Conservation (phyloP, 2,888 invertebrate species). For the Chrysopilus asiliformis region DNA sequence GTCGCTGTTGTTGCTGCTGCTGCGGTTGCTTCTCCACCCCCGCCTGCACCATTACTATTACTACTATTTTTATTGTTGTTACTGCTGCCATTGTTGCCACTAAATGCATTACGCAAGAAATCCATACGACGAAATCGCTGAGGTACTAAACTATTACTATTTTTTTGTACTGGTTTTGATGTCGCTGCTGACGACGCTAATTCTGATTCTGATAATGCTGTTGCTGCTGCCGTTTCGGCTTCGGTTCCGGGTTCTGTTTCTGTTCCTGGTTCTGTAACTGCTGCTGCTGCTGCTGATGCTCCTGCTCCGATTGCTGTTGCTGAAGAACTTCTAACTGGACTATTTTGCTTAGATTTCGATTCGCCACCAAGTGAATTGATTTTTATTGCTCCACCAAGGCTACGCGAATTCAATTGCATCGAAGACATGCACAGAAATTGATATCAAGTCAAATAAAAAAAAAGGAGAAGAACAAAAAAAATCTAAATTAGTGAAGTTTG, state of each 20-base stretch:
- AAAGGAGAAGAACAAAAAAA: constrained; percentile 2
- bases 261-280: constrained; percentile 11
- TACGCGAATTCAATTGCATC: constrained; percentile 20
- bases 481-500: no score
- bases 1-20: background rate
- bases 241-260: no score
- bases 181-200: constrained; percentile 8
- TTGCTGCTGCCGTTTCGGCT: constrained; percentile 9
- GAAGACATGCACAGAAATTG: constrained; percentile 5
- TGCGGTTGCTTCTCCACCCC: background rate
- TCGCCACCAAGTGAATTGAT: constrained; percentile 28
- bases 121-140: constrained; percentile 22
- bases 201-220: constrained; percentile 13
- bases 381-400: constrained; percentile 25
- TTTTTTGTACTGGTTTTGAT: constrained; percentile 17
- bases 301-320: constrained; percentile 10
- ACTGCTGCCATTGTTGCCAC: background rate
- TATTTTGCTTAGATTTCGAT: constrained; percentile 8
- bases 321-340: constrained; percentile 10
- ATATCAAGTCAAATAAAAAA: constrained; percentile 4
- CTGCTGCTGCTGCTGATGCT: constrained; percentile 7
- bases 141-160: constrained; percentile 21
- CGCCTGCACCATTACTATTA: background rate
- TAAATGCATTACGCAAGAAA: constrained; percentile 20
- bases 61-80: background rate